Percentiles rank a stretch among this genome's conserved stretches.
Evolutionary conservation across 1,140 invertebrate species (phyloP).

Genomic region (Meloidogyne floridensis): DNA sequence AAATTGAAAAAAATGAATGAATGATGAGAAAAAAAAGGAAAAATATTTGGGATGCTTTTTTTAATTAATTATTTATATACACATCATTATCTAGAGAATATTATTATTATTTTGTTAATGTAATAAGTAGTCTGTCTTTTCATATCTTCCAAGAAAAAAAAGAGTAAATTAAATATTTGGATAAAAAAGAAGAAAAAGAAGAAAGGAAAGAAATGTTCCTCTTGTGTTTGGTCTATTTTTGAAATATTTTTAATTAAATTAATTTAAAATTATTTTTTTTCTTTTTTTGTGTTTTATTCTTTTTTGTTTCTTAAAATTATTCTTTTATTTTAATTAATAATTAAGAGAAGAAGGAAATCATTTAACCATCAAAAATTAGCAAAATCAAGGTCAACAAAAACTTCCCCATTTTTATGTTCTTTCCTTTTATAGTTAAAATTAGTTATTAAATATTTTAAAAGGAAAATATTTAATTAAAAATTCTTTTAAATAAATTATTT

Average conservation of each 20-base stretch:
- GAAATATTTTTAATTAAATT: constrained; percentile 16
- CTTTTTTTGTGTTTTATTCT: neutral
- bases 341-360: neutral
- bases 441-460: too few relatives aligned
- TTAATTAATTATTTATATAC: too few relatives aligned
- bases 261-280: neutral
- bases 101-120: too few relatives aligned
- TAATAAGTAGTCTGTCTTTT: neutral
- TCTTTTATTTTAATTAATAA: neutral
- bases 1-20: too few relatives aligned
- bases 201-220: neutral
- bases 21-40: too few relatives aligned
- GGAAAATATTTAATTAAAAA: too few relatives aligned
- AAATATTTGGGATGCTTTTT: too few relatives aligned
- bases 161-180: neutral
- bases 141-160: neutral
- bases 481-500: too few relatives aligned
- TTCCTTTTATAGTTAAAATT: too few relatives aligned
- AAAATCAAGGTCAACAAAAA: constrained; percentile 6
- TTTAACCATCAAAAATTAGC: constrained; percentile 14
- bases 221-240: neutral
- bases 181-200: neutral
- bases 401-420: neutral
- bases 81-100: too few relatives aligned
- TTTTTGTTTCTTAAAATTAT: neutral